Percentiles rank a stretch among this genome's conserved stretches.
Evolutionary conservation across 2,888 invertebrate genomes (phyloP).

Genomic region (Ephialtes manifestator): DNA sequence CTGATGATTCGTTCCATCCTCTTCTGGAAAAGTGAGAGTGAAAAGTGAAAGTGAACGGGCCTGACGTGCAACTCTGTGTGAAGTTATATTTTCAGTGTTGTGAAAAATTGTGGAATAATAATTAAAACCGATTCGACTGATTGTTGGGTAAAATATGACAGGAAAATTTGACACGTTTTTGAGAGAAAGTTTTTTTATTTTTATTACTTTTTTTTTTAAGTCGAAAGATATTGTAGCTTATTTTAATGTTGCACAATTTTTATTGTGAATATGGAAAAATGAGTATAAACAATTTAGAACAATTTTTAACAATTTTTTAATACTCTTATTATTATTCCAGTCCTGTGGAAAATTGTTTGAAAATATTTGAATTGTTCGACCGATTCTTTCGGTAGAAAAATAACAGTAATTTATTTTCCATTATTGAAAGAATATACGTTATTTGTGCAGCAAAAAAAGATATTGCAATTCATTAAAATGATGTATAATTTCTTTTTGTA

Average conservation of each 20-base stretch:
- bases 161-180: neutral
- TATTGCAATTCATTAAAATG: too few species aligned
- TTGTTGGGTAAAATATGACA: neutral
- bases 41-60: slow-evolving; percentile 47
- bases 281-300: too few species aligned
- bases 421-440: too few species aligned
- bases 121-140: neutral
- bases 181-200: neutral
- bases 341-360: neutral
- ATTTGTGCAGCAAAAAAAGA: too few species aligned
- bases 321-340: too few species aligned
- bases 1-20: neutral
- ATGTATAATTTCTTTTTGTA: neutral
- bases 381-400: neutral
- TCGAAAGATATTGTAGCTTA: too few species aligned
- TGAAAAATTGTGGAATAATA: neutral
- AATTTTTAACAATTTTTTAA: neutral
- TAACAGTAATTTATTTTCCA: neutral
- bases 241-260: too few species aligned
- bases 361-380: neutral
- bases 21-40: slow-evolving; percentile 44
- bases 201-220: neutral
- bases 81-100: slow-evolving; percentile 19
- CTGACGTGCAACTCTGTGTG: neutral
- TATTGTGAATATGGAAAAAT: too few species aligned